Evolutionary conservation across 2,113 vertebrate genomes (phyloP).

Genomic region (Pelodiscus sinensis): DNA sequence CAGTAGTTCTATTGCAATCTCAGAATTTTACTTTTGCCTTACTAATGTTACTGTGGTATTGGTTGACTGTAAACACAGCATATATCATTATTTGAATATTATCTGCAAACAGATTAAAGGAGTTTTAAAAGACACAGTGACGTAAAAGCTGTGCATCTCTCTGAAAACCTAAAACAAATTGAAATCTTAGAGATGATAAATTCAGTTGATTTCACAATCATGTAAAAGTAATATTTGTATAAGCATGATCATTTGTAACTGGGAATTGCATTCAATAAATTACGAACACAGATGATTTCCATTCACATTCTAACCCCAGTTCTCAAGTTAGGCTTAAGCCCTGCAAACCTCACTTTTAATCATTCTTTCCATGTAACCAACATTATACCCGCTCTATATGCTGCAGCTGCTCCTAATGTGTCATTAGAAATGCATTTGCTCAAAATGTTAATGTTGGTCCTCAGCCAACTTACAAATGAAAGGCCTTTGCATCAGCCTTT

Average conservation of each 20-base stretch:
- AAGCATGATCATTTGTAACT: background rate
- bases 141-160: background rate
- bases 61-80: background rate
- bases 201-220: background rate
- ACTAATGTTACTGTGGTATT: background rate
- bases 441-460: background rate
- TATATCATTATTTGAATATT: background rate
- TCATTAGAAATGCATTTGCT: rapidly evolving
- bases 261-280: background rate
- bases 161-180: background rate
- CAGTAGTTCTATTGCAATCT: background rate
- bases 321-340: background rate
- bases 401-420: background rate
- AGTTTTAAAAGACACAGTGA: background rate
- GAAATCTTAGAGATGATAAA: background rate
- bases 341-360: rapidly evolving
- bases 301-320: too few species aligned
- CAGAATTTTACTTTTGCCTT: background rate
- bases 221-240: background rate
- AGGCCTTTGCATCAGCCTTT: background rate
- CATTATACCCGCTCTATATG: background rate
- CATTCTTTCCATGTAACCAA: rapidly evolving
- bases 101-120: background rate
- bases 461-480: background rate
- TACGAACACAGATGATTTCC: background rate